Conservation (phyloP, 2,113 vertebrate species). For the Bombycilla garrulus region DNA sequence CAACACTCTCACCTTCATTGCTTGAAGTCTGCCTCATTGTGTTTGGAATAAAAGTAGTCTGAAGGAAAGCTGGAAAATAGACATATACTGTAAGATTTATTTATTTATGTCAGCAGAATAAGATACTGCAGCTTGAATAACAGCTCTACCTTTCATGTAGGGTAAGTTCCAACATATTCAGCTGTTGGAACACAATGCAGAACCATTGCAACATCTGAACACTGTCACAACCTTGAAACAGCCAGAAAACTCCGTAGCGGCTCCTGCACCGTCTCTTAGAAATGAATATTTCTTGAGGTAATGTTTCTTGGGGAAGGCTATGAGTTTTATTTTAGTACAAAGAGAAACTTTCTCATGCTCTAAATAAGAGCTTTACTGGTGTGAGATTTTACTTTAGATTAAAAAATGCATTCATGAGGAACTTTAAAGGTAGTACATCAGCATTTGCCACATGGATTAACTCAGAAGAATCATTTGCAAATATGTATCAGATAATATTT, state of each 20-base stretch:
- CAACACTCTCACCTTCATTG: neutral
- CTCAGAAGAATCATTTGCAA: conserved; percentile 16
- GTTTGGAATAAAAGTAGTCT: neutral
- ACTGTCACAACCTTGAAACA: neutral
- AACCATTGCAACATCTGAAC: neutral
- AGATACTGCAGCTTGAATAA: neutral
- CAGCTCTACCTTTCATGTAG: neutral
- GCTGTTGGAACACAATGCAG: neutral
- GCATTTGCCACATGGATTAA: conserved; percentile 23
- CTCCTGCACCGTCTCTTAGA: neutral
- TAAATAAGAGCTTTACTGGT: neutral
- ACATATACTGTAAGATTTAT: neutral
- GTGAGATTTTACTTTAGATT: neutral
- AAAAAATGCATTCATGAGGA: conserved; percentile 23
- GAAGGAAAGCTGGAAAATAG: neutral
- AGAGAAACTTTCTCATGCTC: neutral
- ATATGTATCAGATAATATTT: neutral
- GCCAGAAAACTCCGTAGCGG: neutral
- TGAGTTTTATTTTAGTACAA: conserved; percentile 2
- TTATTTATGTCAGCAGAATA: neutral
- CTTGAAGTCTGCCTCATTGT: neutral
- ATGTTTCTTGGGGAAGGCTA: neutral
- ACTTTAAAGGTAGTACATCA: neutral
- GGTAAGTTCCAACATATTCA: neutral
- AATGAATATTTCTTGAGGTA: neutral